Evolutionary conservation across 2,797 vertebrate species (phyloP), one percentile per base, ranked within the genome.

Genomic region (Podarcis lilfordi): DNA sequence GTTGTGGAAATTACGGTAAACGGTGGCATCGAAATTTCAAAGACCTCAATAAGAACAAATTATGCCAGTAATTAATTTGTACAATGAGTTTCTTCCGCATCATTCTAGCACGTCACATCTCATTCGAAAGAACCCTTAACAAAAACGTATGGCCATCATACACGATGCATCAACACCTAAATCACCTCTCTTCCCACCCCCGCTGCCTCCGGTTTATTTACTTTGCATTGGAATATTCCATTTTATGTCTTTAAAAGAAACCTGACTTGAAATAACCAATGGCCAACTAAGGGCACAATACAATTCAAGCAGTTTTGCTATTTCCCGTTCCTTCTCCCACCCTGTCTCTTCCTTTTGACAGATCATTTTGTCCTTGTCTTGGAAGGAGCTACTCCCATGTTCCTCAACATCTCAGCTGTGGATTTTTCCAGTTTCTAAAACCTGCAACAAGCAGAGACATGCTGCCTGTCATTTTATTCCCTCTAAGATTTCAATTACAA

Each of bases 221-320:
- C 15, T 29, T 59, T 64, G 4, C 8, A 37, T 15, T 84, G 6
- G 35, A 7, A 76, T 69, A 76, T 37, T 59, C 10, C 64, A 32
- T 5, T 78, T 1, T 29, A 79, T 50, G 27, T 0, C 8, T 29
- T 32, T 37, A 74, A 93, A 80, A 84, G 37, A 84, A 1, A 2
- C 66, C 13, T n/a, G 45, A 69, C n/a, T 59, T 40, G 32, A 0
- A 0, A 25, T 10, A 84, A 84, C 29, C 19, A 76, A n/a, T 1
- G 68, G 13, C 4, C 0, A 2, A 80, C 80, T 8, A 8, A 83
- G 2, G 43, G 86, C 87, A 89, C 89, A 90, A 7, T 0, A 43
- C 7, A 0, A 0, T 4, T 27, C 75, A 32, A 86, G 79, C 8
- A 61, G 71, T 1, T 9, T 6, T 2, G 87, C 7, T 5, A 69